Conservation (phyloP, 2,797 vertebrate genomes). For the Clamator glandarius region DNA sequence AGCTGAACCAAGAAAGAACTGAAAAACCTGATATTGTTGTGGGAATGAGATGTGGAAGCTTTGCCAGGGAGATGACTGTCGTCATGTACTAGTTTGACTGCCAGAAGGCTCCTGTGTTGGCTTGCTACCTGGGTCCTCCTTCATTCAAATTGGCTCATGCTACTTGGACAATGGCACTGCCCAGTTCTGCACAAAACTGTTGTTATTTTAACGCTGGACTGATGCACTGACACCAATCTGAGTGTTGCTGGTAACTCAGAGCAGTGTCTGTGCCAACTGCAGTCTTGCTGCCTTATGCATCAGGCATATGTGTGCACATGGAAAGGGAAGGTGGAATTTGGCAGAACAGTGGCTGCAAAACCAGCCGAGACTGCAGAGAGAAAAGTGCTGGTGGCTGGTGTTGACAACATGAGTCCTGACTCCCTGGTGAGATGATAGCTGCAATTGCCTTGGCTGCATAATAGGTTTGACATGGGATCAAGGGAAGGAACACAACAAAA, state of each 20-base stretch:
- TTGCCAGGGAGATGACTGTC: not conserved
- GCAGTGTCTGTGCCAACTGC: not conserved
- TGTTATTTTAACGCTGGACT: not conserved
- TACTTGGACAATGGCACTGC: not conserved
- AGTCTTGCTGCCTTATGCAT: not conserved
- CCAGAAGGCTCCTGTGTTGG: constrained; percentile 8
- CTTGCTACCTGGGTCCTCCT: constrained; percentile 38
- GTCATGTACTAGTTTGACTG: not conserved
- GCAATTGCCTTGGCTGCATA: constrained; percentile 2
- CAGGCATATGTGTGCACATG: not conserved
- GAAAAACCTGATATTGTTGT: not conserved
- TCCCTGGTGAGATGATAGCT: constrained; percentile 13
- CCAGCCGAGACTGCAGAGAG: not conserved
- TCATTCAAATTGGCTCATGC: not conserved
- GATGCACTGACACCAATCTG: not conserved
- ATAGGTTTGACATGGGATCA: not conserved
- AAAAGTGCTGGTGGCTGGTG: not conserved
- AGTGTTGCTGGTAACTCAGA: not conserved
- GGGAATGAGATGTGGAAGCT: not conserved
- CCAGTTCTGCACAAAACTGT: not conserved
- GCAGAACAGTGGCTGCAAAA: not conserved
- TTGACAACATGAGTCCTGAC: not conserved
- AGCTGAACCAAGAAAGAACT: not conserved
- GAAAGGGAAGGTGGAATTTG: not conserved
- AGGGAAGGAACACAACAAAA: not conserved